Percentiles rank a stretch among this genome's conserved stretches.
phyloP scores from a whole-genome alignment of 2,797 vertebrate species.

The Dicrostonyx torquatus region DNA sequence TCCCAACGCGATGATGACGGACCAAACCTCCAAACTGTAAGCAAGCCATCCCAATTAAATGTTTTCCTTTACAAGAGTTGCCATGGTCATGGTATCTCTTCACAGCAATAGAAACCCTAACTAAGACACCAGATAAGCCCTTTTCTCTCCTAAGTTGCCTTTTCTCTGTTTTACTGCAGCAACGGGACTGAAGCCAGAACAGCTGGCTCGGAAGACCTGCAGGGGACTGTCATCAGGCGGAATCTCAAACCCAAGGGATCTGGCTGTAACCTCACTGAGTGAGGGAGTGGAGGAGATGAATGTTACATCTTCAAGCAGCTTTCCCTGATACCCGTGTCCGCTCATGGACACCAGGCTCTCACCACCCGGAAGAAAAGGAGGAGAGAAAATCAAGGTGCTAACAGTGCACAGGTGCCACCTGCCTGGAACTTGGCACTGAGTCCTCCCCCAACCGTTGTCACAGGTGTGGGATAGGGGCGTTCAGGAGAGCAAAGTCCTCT shows the following conservation, averaged over 20 bases:
- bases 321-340: rapidly evolving
- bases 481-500: background rate
- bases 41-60: background rate
- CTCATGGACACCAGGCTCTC: background rate
- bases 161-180: background rate
- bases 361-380: background rate
- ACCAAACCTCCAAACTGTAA: background rate
- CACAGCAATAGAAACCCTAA: background rate
- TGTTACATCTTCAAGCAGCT: background rate
- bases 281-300: no score
- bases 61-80: background rate
- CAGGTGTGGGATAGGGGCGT: background rate
- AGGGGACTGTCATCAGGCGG: background rate
- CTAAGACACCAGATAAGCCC: background rate
- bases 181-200: background rate
- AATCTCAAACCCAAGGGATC: background rate
- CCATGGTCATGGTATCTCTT: background rate
- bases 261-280: background rate
- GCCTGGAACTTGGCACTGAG: background rate
- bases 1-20: background rate
- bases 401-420: rapidly evolving
- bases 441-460: background rate
- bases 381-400: background rate
- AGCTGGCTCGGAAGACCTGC: background rate
- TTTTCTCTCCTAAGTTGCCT: background rate